These are phyloP conservation scores for Tinea trinotella DNA, from an alignment of 2,888 invertebrate species.

Conservation along the genomic window DNA sequence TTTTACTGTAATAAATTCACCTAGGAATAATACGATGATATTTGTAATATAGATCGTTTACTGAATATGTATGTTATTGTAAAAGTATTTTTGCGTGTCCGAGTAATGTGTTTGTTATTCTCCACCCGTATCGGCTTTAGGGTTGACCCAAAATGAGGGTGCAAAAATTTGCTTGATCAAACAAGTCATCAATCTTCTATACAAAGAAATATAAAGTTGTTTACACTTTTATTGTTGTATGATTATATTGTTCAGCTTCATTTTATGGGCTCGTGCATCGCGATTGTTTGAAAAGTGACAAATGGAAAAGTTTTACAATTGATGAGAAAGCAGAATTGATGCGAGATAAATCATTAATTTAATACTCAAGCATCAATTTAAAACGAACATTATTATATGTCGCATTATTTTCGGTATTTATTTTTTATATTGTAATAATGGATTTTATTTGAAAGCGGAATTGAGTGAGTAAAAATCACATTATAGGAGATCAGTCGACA, in stretches of 20 bases:
- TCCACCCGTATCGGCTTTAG: constrained; percentile 1
- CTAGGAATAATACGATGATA: neutral
- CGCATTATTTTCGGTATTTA: no score
- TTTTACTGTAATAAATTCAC: neutral
- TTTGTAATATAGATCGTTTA: neutral
- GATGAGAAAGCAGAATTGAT: neutral
- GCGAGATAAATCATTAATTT: no score
- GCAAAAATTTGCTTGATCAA: constrained; percentile 9
- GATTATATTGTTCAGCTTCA: neutral
- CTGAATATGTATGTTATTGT: neutral
- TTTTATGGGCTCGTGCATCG: neutral
- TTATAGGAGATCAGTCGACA: no score
- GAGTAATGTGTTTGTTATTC: constrained; percentile 10
- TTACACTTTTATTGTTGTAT: neutral
- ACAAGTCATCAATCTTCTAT: constrained; percentile 3
- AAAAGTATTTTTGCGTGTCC: neutral
- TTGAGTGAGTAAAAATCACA: no score
- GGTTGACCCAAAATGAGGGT: constrained; percentile 16
- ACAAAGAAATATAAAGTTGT: constrained; percentile 1
- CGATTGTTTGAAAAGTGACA: neutral
- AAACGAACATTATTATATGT: no score
- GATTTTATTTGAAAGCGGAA: no score
- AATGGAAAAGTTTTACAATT: neutral
- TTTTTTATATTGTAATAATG: no score
- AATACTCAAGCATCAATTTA: no score